A percentile compares a stretch with the other conserved stretches of the same genome.
phyloP scores from a whole-genome alignment of 2,888 invertebrate species.

The Tribolium freemani region DNA sequence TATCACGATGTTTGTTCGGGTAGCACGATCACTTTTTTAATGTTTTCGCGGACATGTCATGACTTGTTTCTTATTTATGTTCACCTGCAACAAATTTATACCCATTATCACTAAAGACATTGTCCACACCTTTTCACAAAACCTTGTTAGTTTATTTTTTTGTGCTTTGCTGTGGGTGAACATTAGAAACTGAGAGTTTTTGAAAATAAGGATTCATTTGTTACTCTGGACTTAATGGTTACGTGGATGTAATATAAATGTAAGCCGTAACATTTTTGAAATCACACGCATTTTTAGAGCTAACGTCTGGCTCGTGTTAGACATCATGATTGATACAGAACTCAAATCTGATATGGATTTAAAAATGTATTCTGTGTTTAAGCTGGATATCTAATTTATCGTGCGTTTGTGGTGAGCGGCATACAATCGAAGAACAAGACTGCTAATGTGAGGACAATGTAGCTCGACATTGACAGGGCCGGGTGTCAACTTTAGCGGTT shows the following conservation, averaged over 20 bases:
- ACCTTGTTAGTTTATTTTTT: not conserved
- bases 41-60: conserved; percentile 39
- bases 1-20: conserved; percentile 33
- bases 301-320: conserved; percentile 43
- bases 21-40: conserved; percentile 39
- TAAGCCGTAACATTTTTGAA: conserved; percentile 23
- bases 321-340: conserved; percentile 47
- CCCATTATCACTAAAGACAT: not conserved
- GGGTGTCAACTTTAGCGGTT: conserved; percentile 37
- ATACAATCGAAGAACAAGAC: conserved; percentile 42
- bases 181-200: not conserved
- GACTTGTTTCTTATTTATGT: conserved; percentile 36
- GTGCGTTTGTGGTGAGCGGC: conserved; percentile 45
- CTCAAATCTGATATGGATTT: conserved; percentile 51
- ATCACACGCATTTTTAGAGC: conserved; percentile 40
- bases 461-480: conserved; percentile 45
- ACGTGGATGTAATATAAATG: conserved; percentile 35
- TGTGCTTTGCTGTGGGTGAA: not conserved
- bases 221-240: conserved; percentile 11
- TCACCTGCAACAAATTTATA: not conserved
- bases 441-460: conserved; percentile 53
- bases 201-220: not conserved
- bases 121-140: not conserved
- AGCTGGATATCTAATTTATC: conserved; percentile 51
- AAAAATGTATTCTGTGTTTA: conserved; percentile 53